phyloP scores from a whole-genome alignment of 1,140 invertebrate species.

The Papilio glaucus region DNA sequence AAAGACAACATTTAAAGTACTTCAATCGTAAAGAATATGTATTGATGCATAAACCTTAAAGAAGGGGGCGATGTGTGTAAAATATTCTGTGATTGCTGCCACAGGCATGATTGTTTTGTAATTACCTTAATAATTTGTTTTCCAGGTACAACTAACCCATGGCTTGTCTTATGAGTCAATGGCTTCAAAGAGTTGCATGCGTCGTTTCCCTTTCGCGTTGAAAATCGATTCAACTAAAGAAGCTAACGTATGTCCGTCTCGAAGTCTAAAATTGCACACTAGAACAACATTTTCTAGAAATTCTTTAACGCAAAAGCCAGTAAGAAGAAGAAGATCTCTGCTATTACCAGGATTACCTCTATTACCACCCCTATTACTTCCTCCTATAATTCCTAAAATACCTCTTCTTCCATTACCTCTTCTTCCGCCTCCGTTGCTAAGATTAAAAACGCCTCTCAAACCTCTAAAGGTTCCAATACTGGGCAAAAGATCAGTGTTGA shows the following conservation, averaged over 20 bases:
- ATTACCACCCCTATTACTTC: conserved; percentile 38
- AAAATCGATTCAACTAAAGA: neutral
- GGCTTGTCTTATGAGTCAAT: conserved; percentile 41
- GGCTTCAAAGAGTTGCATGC: neutral
- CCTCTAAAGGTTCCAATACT: conserved; percentile 54
- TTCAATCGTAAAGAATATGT: too few species aligned
- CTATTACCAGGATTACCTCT: conserved; percentile 40
- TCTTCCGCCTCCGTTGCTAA: conserved; percentile 39
- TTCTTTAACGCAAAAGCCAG: neutral
- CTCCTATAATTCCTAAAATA: conserved; percentile 44
- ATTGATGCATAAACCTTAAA: too few species aligned
- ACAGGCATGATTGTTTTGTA: neutral
- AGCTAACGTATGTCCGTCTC: neutral
- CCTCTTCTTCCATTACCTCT: conserved; percentile 48
- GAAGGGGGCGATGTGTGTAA: too few species aligned
- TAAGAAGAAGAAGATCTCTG: conserved; percentile 25
- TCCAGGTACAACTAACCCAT: conserved; percentile 51
- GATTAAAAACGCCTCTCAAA: conserved; percentile 45
- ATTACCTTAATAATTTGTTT: conserved; percentile 38
- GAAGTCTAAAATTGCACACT: neutral
- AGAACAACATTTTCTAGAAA: neutral
- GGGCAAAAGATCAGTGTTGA: conserved; percentile 45
- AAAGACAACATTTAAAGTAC: too few species aligned
- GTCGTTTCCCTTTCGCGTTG: conserved; percentile 22
- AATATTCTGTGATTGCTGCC: too few species aligned